A percentile compares a stretch with the other conserved stretches of the same genome.
Conservation (phyloP, 2,113 vertebrate species). For the Delphinapterus leucas region DNA sequence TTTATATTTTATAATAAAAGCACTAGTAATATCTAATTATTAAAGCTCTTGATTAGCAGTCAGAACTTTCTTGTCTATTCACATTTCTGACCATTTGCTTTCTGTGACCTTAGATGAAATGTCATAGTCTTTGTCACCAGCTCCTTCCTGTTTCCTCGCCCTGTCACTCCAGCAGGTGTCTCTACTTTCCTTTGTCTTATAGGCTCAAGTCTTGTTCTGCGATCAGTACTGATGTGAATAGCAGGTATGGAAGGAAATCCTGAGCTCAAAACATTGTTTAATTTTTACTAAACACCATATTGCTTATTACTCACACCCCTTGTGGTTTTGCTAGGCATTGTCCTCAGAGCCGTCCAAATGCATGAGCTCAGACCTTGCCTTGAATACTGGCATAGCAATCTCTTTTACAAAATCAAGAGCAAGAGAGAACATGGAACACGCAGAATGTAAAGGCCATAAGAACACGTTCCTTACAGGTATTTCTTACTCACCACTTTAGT, state of each 20-base stretch:
- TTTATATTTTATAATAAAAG: conserved; percentile 53
- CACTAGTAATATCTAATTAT: background rate
- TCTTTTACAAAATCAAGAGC: background rate
- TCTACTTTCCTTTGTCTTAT: conserved; percentile 69
- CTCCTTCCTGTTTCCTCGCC: conserved; percentile 67
- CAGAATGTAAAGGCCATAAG: background rate
- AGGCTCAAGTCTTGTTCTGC: conserved; percentile 35
- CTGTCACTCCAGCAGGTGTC: conserved; percentile 74
- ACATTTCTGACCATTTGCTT: background rate
- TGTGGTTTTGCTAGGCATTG: conserved; percentile 43
- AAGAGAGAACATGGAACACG: background rate
- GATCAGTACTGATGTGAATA: conserved; percentile 56
- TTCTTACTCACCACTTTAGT: background rate
- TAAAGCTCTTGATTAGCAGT: background rate
- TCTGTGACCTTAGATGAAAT: conserved; percentile 59
- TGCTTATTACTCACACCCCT: conserved; percentile 52
- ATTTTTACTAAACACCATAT: conserved; percentile 45
- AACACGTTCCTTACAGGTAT: background rate
- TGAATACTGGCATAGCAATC: background rate
- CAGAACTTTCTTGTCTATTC: background rate
- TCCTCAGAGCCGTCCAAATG: conserved; percentile 26
- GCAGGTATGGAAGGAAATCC: conserved; percentile 69
- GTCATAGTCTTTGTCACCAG: conserved; percentile 48
- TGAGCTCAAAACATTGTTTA: conserved; percentile 65
- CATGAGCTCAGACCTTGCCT: conserved; percentile 63